These are phyloP conservation scores for Drosophila percnosoma DNA, from an alignment of 2,888 invertebrate genomes.

Conservation along the genomic window DNA sequence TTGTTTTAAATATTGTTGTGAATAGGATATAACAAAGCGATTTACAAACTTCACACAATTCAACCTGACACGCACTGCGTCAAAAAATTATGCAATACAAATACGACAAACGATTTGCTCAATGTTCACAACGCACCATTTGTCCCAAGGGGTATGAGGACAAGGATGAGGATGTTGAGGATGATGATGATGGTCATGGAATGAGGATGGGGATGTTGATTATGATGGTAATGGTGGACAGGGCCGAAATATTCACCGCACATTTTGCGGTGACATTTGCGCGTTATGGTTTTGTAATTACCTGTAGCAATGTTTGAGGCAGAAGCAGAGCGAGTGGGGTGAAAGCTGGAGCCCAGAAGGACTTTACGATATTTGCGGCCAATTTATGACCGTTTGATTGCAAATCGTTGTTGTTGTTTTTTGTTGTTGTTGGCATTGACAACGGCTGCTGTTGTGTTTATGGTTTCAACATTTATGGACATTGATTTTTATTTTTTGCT, in stretches of 20 bases:
- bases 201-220: slow-evolving; percentile 3
- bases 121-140: slow-evolving; percentile 45
- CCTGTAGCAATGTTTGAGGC: slow-evolving; percentile 52
- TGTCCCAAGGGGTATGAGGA: slow-evolving; percentile 27
- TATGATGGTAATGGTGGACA: slow-evolving; percentile 24
- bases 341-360: slow-evolving; percentile 1
- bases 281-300: slow-evolving; percentile 75
- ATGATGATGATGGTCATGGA: slow-evolving; percentile 5
- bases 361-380: slow-evolving; percentile 49
- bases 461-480: slow-evolving; percentile 50
- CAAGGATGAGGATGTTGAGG: slow-evolving; percentile 4
- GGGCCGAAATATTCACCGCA: slow-evolving; percentile 57
- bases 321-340: not conserved
- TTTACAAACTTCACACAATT: slow-evolving; percentile 51
- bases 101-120: slow-evolving; percentile 53
- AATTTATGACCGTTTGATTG: slow-evolving; percentile 66
- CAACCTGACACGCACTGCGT: slow-evolving; percentile 50
- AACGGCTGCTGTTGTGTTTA: slow-evolving; percentile 47
- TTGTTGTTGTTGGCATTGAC: not conserved
- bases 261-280: slow-evolving; percentile 73
- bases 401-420: slow-evolving; percentile 27
- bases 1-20: too few relatives aligned
- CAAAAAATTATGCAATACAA: slow-evolving; percentile 64
- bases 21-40: slow-evolving; percentile 40
- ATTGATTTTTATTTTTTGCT: slow-evolving; percentile 12